Percentiles rank a stretch among this genome's conserved stretches.
Conservation (phyloP, 2,888 invertebrate genomes). For the Acholoe squamosa region DNA sequence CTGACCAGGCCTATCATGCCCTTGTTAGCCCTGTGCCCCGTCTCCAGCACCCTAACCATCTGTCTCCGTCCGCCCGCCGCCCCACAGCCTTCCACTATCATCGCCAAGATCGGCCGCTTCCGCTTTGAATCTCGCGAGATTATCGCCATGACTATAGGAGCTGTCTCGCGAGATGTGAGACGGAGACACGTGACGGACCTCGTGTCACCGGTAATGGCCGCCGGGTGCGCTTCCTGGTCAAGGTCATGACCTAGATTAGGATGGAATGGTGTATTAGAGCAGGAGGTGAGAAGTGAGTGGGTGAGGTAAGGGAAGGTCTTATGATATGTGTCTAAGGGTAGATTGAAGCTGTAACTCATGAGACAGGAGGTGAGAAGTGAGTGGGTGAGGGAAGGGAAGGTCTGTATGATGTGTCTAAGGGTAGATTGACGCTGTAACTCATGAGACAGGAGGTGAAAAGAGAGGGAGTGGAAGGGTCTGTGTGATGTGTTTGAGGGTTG, state of each 20-base stretch:
- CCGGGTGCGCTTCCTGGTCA: not conserved
- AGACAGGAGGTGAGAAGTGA: not conserved
- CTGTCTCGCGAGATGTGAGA: slow-evolving; percentile 29
- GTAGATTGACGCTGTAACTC: too few relatives aligned
- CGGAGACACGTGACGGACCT: slow-evolving; percentile 4
- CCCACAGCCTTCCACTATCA: not conserved
- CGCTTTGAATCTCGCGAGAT: slow-evolving; percentile 12
- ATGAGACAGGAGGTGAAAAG: not conserved
- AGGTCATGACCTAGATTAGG: not conserved
- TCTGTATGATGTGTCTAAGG: too few relatives aligned
- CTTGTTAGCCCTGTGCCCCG: not conserved
- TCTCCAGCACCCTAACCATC: not conserved
- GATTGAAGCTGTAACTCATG: too few relatives aligned
- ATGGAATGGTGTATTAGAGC: not conserved
- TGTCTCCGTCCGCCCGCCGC: not conserved
- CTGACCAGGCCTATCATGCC: not conserved
- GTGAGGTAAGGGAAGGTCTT: too few relatives aligned
- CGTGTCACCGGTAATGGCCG: slow-evolving; percentile 13
- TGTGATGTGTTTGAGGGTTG: too few relatives aligned
- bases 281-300: not conserved
- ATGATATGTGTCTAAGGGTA: too few relatives aligned
- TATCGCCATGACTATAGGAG: slow-evolving; percentile 20
- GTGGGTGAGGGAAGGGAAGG: not conserved
- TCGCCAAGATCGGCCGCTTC: not conserved
- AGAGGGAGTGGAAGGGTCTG: not conserved